A percentile compares a stretch with the other conserved stretches of the same genome.
phyloP scores from a whole-genome alignment of 2,797 vertebrate species.

The Remorina albescens region DNA sequence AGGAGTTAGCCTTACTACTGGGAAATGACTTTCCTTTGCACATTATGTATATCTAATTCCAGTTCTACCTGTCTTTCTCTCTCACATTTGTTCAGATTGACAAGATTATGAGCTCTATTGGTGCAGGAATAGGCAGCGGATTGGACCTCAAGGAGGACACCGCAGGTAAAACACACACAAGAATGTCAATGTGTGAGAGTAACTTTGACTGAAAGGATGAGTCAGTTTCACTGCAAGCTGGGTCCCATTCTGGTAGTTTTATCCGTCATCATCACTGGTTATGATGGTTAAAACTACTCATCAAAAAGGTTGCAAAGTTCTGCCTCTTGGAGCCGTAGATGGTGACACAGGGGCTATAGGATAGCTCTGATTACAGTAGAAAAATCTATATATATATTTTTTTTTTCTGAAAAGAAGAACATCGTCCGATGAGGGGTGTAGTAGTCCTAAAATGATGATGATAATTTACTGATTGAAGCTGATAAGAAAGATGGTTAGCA shows the following conservation, averaged over 20 bases:
- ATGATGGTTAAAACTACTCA: no score
- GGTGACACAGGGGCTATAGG: no score
- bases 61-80: constrained; percentile 13
- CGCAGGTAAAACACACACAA: constrained; percentile 84
- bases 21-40: constrained; percentile 47
- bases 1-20: constrained; percentile 62
- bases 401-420: no score
- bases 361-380: no score
- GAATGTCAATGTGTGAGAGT: constrained; percentile 8
- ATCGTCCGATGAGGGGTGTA: no score
- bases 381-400: no score
- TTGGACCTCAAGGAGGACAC: constrained; percentile 85
- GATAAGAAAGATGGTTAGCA: constrained; percentile 1
- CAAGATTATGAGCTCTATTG: constrained; percentile 98
- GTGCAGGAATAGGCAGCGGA: constrained; percentile 92
- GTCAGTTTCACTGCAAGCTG: not conserved
- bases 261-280: not conserved
- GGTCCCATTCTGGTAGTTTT: not conserved
- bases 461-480: not conserved
- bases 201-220: not conserved
- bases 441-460: not conserved
- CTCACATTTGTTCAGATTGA: constrained; percentile 87
- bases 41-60: constrained; percentile 36
- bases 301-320: no score
- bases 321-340: no score